Evolutionary conservation across 2,888 invertebrate genomes (phyloP).

Genomic region (Synergus umbraculus): DNA sequence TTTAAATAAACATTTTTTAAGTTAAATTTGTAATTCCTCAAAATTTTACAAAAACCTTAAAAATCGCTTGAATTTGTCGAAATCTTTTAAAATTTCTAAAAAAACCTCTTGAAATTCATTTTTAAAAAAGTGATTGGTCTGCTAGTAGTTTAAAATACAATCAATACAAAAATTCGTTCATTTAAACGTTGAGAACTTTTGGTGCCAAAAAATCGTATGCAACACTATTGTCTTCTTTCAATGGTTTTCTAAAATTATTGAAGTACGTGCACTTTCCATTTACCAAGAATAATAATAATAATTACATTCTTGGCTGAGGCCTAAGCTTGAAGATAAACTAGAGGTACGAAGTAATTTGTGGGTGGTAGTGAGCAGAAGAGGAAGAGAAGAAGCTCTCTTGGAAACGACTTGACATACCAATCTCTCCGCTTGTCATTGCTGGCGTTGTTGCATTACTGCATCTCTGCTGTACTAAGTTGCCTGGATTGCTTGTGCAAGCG

Average conservation of each 20-base stretch:
- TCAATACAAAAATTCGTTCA: too few species aligned
- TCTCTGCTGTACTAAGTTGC: conserved; percentile 30
- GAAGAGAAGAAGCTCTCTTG: conserved; percentile 44
- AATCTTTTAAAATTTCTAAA: too few species aligned
- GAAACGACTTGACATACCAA: conserved; percentile 57
- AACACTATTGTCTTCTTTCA: too few species aligned
- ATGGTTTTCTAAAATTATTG: not conserved
- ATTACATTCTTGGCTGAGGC: not conserved
- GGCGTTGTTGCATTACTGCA: conserved; percentile 46
- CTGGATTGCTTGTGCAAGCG: conserved; percentile 36
- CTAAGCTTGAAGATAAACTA: not conserved
- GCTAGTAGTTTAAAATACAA: too few species aligned
- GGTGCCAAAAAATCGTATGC: too few species aligned
- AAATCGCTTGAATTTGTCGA: too few species aligned
- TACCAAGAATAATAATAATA: not conserved
- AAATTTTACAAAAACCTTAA: too few species aligned
- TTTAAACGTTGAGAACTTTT: too few species aligned
- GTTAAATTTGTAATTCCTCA: too few species aligned
- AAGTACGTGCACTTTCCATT: not conserved
- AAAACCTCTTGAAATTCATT: too few species aligned
- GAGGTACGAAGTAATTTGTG: conserved; percentile 10
- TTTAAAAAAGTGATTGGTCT: too few species aligned
- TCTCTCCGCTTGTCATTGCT: conserved; percentile 58
- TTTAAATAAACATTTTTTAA: too few species aligned
- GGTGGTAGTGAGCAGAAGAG: conserved; percentile 29